phyloP scores from a whole-genome alignment of 2,888 invertebrate genomes.

The Lucinisca nassula region DNA sequence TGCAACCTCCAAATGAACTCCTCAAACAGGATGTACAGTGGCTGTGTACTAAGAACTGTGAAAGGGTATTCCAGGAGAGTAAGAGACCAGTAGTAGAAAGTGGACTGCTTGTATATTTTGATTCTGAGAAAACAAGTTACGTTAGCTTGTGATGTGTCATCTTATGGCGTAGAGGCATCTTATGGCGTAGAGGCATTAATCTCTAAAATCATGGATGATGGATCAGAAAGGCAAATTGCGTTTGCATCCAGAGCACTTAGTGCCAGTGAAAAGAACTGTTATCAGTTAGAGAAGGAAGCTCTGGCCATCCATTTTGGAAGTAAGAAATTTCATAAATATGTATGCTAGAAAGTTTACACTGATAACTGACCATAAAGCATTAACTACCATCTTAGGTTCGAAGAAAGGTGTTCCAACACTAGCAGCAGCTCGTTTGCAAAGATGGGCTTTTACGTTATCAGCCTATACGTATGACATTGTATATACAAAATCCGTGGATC shows the following conservation, averaged over 20 bases:
- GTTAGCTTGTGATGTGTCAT: conserved; percentile 78
- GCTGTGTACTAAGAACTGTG: neutral
- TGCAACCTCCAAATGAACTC: conserved; percentile 29
- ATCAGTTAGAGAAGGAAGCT: conserved; percentile 86
- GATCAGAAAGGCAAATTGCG: neutral
- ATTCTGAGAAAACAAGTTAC: conserved; percentile 26
- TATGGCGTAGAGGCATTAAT: conserved; percentile 83
- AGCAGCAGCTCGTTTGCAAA: conserved; percentile 79
- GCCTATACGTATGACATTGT: conserved; percentile 84
- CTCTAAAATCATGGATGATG: conserved; percentile 31
- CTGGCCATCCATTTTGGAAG: conserved; percentile 86
- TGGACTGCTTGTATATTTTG: conserved; percentile 19
- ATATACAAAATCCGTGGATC: conserved; percentile 76
- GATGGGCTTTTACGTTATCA: conserved; percentile 81
- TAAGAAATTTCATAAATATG: conserved; percentile 87
- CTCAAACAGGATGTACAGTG: conserved; percentile 21
- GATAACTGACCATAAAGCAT: conserved; percentile 87
- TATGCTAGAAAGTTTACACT: conserved; percentile 87
- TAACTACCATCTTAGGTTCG: conserved; percentile 85
- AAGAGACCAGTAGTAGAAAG: conserved; percentile 20
- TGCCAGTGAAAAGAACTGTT: conserved; percentile 73
- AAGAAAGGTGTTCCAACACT: conserved; percentile 78
- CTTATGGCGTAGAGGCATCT: conserved; percentile 84
- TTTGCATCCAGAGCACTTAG: neutral
- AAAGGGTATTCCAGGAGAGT: conserved; percentile 13